These are phyloP conservation scores for Phortica variegata DNA, from an alignment of 1,140 invertebrate species.

Conservation along the genomic window DNA sequence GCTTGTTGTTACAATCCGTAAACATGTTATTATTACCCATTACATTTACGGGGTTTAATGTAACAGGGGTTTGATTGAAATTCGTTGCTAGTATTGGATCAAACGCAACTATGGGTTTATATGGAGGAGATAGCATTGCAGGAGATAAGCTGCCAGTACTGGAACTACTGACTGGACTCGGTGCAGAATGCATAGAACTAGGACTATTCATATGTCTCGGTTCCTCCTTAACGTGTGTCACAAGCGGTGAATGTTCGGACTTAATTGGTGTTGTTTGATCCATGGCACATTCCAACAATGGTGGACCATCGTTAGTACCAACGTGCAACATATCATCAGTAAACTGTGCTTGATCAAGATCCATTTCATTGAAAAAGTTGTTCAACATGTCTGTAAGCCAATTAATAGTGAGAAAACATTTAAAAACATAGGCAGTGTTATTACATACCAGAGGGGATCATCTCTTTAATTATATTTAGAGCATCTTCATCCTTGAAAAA, in stretches of 20 bases:
- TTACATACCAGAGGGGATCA: slow-evolving; percentile 29
- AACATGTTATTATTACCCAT: not conserved
- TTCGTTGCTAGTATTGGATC: slow-evolving; percentile 39
- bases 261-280: slow-evolving; percentile 22
- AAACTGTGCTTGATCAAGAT: slow-evolving; percentile 29
- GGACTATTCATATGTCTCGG: slow-evolving; percentile 15
- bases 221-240: slow-evolving; percentile 35
- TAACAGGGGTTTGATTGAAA: slow-evolving; percentile 7
- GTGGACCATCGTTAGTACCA: slow-evolving; percentile 14
- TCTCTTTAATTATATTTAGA: slow-evolving; percentile 45
- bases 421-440: not conserved
- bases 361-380: slow-evolving; percentile 41
- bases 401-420: not conserved
- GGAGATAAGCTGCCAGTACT: not conserved
- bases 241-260: slow-evolving; percentile 30
- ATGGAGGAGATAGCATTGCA: slow-evolving; percentile 15
- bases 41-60: not conserved
- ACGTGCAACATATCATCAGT: slow-evolving; percentile 21
- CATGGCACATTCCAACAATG: slow-evolving; percentile 10
- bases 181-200: not conserved
- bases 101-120: slow-evolving; percentile 23
- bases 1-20: slow-evolving; percentile 11
- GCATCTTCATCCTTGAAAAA: slow-evolving; percentile 47
- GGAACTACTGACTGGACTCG: too few species aligned
- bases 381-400: slow-evolving; percentile 37